Evolutionary conservation across 2,797 vertebrate genomes (phyloP), one percentile per base, ranked within the genome.

Genomic region (Menidia menidia): DNA sequence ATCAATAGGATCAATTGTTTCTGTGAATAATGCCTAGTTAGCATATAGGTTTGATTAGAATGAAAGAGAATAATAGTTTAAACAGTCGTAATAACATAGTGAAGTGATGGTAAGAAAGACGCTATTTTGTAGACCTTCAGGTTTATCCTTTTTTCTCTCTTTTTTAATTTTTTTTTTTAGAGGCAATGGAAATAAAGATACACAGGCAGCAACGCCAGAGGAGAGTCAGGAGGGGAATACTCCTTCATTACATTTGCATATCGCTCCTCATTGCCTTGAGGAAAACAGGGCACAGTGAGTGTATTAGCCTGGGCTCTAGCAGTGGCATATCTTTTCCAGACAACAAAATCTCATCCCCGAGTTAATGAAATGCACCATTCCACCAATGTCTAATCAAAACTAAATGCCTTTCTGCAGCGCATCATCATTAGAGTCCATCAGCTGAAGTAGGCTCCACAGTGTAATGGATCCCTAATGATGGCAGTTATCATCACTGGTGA

Each of bases 321-420:
- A 11, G 74, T 44, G 47, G 43, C 82, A 66, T 48, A 72, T 83
- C 73, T 80, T 82, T 78, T 87, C 64, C 69, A 78, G 72, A 84
- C 74, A 89, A 83, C 73, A 82, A 85, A 87, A 85, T 80, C 86
- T 88, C 83, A 89, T 90, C 77, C 78, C 48, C 25, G 69, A 90
- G 77, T 88, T 89, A 92, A 92, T 91, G 84, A 88, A 91, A 90
- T 88, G 83, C 86, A 65, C 81, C 80, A 59, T 69, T 83, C 84
- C 84, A 91, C 80, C 81, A 81, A 84, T 71, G 83, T 84, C 87
- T 88, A 89, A 92, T 91, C 89, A 89, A 88, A 90, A 88, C 77
- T 65, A 87, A 91, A 91, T 82, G 81, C 78, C 82, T 90, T 75
- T 87, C 82, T 78, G 75, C 82, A 68, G 78, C 39, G 81, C 71